Evolutionary conservation across 23 tunicate species (phyloP), one percentile per base, ranked within the genome.

Genomic region (Phallusia fumigata): DNA sequence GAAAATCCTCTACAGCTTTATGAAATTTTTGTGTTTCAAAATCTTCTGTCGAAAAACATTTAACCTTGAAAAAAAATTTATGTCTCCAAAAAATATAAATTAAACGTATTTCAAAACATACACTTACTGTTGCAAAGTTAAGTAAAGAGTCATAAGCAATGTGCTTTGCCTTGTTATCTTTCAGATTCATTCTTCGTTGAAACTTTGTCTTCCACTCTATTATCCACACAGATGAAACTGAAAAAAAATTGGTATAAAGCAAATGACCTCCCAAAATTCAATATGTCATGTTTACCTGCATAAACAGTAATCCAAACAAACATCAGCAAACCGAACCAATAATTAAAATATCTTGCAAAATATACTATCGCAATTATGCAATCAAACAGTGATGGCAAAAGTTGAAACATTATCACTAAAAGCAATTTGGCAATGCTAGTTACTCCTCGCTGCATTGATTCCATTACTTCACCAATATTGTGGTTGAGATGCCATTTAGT

Each of bases 371-470:
- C 99, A 64, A 96, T 90, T 0, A 96, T 33, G 74, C 91, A 82
- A 79, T 96, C 99, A 64, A 44, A 80, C 34, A 96, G 81, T 49
- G 99, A 86, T 15, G 99, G 99, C 13, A 81, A 26, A n/a, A 96
- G 87, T 72, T 88, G 88, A 84, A 96, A 96, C 28, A 87, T 79
- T 36, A 96, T 80, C 83, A 84, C 88, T 6, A 88, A 85, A 34
- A 96, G 84, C 28, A 96, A 51, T 34, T 82, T 96, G 93, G 84
- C 91, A 79, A 96, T 91, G 80, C 93, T 88, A 31, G 76, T 52
- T 18, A 96, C 87, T 26, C 99, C 99, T 31, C 99, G 93, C 36
- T 96, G 96, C 75, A 96, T 91, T 15, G 95, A 90, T n/a, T 92
- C 90, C 72, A 96, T 77, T 36, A 91, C 95, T 79, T 96, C 99